A percentile compares a stretch with the other conserved stretches of the same genome.
These are phyloP conservation scores for Phyllotis vaccarum DNA, from an alignment of 2,797 vertebrate species.

Conservation along the genomic window DNA sequence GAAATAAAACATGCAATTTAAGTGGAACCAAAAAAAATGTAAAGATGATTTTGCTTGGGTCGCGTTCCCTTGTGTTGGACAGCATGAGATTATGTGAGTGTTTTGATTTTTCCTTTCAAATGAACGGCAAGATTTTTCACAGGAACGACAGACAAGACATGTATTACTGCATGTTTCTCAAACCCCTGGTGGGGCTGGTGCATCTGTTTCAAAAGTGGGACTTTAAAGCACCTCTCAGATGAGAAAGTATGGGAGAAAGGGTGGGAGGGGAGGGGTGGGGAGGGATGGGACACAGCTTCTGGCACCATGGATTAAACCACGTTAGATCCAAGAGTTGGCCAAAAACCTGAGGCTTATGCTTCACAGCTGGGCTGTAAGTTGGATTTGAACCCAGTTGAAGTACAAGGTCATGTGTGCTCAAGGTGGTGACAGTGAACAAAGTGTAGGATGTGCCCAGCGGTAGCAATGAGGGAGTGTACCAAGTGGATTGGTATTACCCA, in stretches of 20 bases:
- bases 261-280: conserved; percentile 72
- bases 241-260: conserved; percentile 69
- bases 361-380: conserved; percentile 66
- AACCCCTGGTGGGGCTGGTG: conserved; percentile 82
- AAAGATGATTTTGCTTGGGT: conserved; percentile 84
- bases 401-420: conserved; percentile 66
- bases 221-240: conserved; percentile 51
- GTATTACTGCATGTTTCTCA: conserved; percentile 81
- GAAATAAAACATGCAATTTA: conserved; percentile 88
- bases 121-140: conserved; percentile 82
- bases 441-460: conserved; percentile 68
- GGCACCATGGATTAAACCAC: conserved; percentile 76
- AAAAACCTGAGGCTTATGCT: conserved; percentile 72
- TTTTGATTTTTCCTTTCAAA: conserved; percentile 77
- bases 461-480: conserved; percentile 66
- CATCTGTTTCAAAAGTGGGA: conserved; percentile 51
- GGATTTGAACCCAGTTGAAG: conserved; percentile 65
- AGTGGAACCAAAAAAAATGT: conserved; percentile 87
- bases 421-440: conserved; percentile 71
- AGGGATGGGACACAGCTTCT: conserved; percentile 73
- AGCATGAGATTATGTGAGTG: conserved; percentile 87
- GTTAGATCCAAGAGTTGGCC: conserved; percentile 68
- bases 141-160: conserved; percentile 78
- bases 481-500: conserved; percentile 68
- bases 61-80: conserved; percentile 86